A percentile compares a stretch with the other conserved stretches of the same genome.
phyloP scores from a whole-genome alignment of 1,140 invertebrate genomes.

The Camponotus floridanus region DNA sequence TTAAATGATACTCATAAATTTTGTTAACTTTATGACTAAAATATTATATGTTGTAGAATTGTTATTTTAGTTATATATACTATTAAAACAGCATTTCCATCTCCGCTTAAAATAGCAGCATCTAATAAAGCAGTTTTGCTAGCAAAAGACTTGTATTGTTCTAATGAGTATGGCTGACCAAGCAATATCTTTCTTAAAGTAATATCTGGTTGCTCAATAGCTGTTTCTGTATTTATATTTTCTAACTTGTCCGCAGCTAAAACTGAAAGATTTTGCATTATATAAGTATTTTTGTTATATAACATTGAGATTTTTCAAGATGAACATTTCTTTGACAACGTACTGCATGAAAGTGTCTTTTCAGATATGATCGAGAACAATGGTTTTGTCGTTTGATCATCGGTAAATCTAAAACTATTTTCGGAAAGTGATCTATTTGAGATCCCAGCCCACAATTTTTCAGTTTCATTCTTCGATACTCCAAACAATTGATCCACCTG shows the following conservation, averaged over 20 bases:
- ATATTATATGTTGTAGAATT: slow-evolving; percentile 37
- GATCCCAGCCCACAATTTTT: slow-evolving; percentile 79
- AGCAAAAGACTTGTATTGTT: slow-evolving; percentile 86
- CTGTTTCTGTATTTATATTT: slow-evolving; percentile 74
- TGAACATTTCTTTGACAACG: slow-evolving; percentile 70
- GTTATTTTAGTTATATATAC: slow-evolving; percentile 73
- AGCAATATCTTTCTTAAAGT: slow-evolving; percentile 85
- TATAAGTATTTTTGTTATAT: slow-evolving; percentile 3
- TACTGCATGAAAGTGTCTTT: slow-evolving; percentile 82
- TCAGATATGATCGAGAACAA: slow-evolving; percentile 82
- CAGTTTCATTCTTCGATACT: slow-evolving; percentile 80
- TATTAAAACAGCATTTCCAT: slow-evolving; percentile 87
- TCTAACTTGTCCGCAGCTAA: slow-evolving; percentile 77
- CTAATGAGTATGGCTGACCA: slow-evolving; percentile 84
- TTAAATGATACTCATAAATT: not conserved
- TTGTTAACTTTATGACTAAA: not conserved
- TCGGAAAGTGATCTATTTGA: slow-evolving; percentile 76
- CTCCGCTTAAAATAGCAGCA: slow-evolving; percentile 84
- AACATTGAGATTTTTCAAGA: not conserved
- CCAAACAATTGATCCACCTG: slow-evolving; percentile 80
- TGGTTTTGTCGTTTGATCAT: slow-evolving; percentile 81
- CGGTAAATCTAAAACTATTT: slow-evolving; percentile 70
- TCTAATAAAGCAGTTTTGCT: slow-evolving; percentile 86
- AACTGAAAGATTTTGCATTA: slow-evolving; percentile 72
- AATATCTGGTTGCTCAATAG: slow-evolving; percentile 77